These are phyloP conservation scores for Trypoxylus dichotomus DNA, from an alignment of 1,140 invertebrate genomes.

Conservation along the genomic window DNA sequence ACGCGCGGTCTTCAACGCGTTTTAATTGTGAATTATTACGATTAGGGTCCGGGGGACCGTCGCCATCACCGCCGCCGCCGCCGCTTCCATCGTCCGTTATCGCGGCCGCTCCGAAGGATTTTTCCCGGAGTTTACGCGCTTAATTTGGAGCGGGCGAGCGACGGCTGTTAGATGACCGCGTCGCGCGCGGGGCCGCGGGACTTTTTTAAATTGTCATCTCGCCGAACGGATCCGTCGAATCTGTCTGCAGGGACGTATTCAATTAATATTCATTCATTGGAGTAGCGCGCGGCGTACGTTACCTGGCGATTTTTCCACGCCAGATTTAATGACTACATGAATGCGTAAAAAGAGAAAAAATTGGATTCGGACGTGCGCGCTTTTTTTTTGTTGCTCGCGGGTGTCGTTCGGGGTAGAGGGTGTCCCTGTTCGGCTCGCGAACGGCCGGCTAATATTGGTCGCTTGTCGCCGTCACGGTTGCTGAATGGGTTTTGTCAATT, in stretches of 20 bases:
- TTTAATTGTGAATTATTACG: background rate
- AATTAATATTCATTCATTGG: slow-evolving; percentile 21
- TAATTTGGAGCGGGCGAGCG: background rate
- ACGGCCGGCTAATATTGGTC: background rate
- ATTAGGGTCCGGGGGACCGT: background rate
- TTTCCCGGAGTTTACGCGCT: background rate
- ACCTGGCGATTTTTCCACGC: background rate
- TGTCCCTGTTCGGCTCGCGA: background rate
- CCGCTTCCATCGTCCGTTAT: no score
- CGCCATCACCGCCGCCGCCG: no score
- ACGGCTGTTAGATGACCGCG: background rate
- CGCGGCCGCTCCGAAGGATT: background rate
- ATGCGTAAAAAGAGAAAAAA: slow-evolving; percentile 11
- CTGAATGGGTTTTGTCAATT: background rate
- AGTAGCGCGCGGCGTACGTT: background rate
- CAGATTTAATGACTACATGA: slow-evolving; percentile 18
- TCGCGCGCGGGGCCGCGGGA: background rate
- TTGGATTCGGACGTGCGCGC: background rate
- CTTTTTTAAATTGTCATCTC: slow-evolving; percentile 17
- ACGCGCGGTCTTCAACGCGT: background rate
- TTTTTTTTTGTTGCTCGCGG: background rate
- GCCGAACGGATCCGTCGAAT: slow-evolving; percentile 14
- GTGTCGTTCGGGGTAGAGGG: background rate
- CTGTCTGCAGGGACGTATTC: slow-evolving; percentile 12
- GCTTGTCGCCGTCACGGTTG: background rate